Evolutionary conservation across 2,113 vertebrate species (phyloP).

Genomic region (Ciconia maguari): DNA sequence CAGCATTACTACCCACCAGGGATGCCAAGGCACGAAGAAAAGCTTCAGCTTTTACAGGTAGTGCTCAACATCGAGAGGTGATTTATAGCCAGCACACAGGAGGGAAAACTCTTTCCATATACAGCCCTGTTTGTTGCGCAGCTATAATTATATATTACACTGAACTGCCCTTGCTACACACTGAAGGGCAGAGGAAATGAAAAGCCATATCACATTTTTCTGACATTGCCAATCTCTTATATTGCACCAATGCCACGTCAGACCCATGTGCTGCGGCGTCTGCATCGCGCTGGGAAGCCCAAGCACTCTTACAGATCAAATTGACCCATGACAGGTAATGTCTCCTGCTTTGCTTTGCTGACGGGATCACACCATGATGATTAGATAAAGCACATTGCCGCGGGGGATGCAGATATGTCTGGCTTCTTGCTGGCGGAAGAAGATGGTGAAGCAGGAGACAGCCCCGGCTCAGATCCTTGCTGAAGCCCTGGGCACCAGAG

Average conservation of each 20-base stretch:
- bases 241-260: not conserved
- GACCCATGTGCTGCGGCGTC: not conserved
- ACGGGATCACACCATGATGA: accelerated
- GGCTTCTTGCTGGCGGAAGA: accelerated
- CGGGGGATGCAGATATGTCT: accelerated
- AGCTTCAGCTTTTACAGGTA: constrained; percentile 50
- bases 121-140: not conserved
- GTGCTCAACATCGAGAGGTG: constrained; percentile 46
- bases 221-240: constrained; percentile 4
- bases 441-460: not conserved
- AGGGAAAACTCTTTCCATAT: not conserved
- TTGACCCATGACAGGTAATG: accelerated
- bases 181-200: constrained; percentile 61
- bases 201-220: constrained; percentile 23
- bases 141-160: constrained; percentile 6
- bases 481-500: not conserved
- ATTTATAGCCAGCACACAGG: constrained; percentile 55
- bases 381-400: accelerated
- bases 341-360: not conserved
- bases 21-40: not conserved
- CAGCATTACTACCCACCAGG: not conserved
- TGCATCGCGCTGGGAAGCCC: not conserved
- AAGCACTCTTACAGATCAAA: not conserved
- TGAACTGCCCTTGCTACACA: constrained; percentile 49
- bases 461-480: not conserved